Evolutionary conservation across 2,888 invertebrate species (phyloP), one percentile per base, ranked within the genome.

Genomic region (Panopea generosa): DNA sequence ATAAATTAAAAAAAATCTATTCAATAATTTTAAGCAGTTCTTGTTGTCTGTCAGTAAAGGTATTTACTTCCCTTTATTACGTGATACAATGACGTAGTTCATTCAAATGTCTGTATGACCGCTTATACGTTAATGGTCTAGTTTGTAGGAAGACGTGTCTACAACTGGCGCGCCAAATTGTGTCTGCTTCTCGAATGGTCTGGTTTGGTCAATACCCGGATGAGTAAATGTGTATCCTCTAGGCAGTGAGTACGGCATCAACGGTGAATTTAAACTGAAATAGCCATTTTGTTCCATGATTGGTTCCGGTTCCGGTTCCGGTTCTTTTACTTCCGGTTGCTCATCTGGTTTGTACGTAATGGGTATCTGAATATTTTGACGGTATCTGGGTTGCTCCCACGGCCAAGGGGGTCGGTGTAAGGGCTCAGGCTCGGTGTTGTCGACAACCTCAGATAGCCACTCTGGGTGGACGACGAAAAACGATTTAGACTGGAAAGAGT

Each of bases 381-480:
- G 78, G 71, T 88, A 87, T 11, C 85, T 78, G 14, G 87, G 87
- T 61, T 88, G 87, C 82, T 89, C 89, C 87, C 89, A 89, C 1
- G 87, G 85, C 89, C 89, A 89, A 7, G 89, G 87, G 16, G 85
- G 85, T 4, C 87, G 75, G 38, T 82, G 78, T 20, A 88, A 75
- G 18, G 89, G 87, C 29, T 83, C 77, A 0, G 86, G 84, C 6
- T 76, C 73, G 4, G 84, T 85, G 60, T 83, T 82, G 57, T 86
- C 80, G 0, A 84, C 84, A n/a, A 72, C 68, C 72, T 89, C 89
- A n/a, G 87, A 87, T 20, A 83, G 60, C 89, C 89, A 89, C 67
- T 89, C 87, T 2, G 89, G 89, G 50, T 89, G 86, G 2, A 89
- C 86, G 4, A 87, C 75, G 72, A 86, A 88, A 67, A 86, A 85